Percentiles rank a stretch among this genome's conserved stretches.
Evolutionary conservation across 2,888 invertebrate genomes (phyloP).

Genomic region (Pseudococcus viburni): DNA sequence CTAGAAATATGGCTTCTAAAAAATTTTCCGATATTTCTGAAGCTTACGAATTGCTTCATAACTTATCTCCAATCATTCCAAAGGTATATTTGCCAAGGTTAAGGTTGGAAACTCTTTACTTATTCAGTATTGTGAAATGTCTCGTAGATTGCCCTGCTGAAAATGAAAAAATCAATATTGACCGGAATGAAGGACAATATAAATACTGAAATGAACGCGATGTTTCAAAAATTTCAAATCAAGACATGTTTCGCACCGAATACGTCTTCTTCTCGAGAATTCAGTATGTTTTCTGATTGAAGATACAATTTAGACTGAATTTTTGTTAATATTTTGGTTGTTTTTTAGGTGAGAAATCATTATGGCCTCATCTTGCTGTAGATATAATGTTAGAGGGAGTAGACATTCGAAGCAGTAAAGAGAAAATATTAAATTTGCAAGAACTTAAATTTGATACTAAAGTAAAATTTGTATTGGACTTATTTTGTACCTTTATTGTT

Average conservation of each 20-base stretch:
- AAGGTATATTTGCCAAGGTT: conserved; percentile 74
- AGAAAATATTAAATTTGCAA: conserved; percentile 75
- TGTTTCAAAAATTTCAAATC: conserved; percentile 79
- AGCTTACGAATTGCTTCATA: conserved; percentile 73
- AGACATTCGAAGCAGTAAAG: conserved; percentile 76
- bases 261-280: conserved; percentile 13
- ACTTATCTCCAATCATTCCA: conserved; percentile 84
- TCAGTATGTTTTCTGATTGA: conserved; percentile 32
- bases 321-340: background rate
- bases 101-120: conserved; percentile 58
- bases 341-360: conserved; percentile 56
- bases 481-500: background rate
- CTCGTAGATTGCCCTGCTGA: conserved; percentile 67
- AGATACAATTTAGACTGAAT: background rate
- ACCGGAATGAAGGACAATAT: conserved; percentile 80
- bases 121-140: conserved; percentile 23
- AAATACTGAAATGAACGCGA: conserved; percentile 81
- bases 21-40: conserved; percentile 71
- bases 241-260: conserved; percentile 67
- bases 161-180: conserved; percentile 70
- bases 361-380: conserved; percentile 75
- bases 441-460: conserved; percentile 78
- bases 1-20: conserved; percentile 60
- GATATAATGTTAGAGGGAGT: conserved; percentile 78
- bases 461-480: conserved; percentile 71